Percentiles rank a stretch among this genome's conserved stretches.
These are phyloP conservation scores for Onychomys leucogaster DNA, from an alignment of 2,797 vertebrate genomes.

Conservation along the genomic window DNA sequence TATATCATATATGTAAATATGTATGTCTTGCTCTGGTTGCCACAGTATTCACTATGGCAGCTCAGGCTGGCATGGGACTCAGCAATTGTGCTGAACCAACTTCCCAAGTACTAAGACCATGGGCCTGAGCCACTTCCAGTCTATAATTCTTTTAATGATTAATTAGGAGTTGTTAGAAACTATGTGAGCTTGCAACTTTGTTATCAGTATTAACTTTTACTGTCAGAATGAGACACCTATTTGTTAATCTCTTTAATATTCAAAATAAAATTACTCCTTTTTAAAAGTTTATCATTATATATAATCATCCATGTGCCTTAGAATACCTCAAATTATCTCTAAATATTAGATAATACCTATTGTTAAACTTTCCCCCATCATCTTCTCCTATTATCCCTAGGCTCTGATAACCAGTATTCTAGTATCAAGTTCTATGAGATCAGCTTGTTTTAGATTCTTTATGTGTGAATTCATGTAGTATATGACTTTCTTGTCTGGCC, in stretches of 20 bases:
- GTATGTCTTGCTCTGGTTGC: background rate
- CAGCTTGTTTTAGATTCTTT: background rate
- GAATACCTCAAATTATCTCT: background rate
- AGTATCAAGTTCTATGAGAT: background rate
- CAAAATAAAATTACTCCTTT: slow-evolving; percentile 70
- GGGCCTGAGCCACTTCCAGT: background rate
- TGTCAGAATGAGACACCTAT: slow-evolving; percentile 20
- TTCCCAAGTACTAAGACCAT: background rate
- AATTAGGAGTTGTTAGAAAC: slow-evolving; percentile 23
- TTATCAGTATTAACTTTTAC: slow-evolving; percentile 46
- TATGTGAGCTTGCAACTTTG: slow-evolving; percentile 25
- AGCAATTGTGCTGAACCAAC: background rate
- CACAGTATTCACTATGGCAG: background rate
- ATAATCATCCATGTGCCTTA: background rate
- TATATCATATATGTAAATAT: background rate
- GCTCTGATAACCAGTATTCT: background rate
- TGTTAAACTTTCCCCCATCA: background rate
- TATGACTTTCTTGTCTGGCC: background rate
- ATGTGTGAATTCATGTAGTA: background rate
- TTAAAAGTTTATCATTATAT: background rate
- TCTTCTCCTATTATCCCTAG: background rate
- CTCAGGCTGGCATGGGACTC: background rate
- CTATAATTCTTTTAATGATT: background rate
- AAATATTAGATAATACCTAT: background rate
- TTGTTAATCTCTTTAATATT: slow-evolving; percentile 64